A percentile compares a stretch with the other conserved stretches of the same genome.
phyloP scores from a whole-genome alignment of 2,888 invertebrate genomes.

The Hanleya hanleyi region DNA sequence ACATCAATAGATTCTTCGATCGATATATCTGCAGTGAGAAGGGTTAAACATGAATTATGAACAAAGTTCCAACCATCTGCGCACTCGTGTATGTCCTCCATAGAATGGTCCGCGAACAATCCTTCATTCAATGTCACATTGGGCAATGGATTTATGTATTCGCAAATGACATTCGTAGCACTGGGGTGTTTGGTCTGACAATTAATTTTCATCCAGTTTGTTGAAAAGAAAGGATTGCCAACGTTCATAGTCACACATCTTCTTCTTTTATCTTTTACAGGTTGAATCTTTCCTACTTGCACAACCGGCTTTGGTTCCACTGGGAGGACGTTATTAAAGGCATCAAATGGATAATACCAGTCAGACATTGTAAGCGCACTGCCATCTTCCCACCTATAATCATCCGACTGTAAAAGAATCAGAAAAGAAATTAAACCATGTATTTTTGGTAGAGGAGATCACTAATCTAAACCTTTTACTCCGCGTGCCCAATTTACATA shows the following conservation, averaged over 20 bases:
- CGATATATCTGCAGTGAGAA: neutral
- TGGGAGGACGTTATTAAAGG: neutral
- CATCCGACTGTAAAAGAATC: neutral
- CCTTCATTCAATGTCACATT: too few species aligned
- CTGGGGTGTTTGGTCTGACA: neutral
- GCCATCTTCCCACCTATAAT: conserved; percentile 5
- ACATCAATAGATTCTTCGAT: neutral
- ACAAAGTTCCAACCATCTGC: neutral
- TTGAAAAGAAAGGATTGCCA: neutral
- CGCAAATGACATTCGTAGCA: neutral
- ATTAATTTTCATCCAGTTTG: neutral
- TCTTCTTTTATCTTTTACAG: neutral
- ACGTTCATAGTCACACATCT: neutral
- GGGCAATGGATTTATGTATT: neutral
- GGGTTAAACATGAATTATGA: neutral
- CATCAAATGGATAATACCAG: neutral
- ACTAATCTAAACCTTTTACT: too few species aligned
- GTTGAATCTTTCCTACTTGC: neutral
- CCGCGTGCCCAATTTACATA: too few species aligned
- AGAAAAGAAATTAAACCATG: too few species aligned
- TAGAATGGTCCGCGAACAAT: too few species aligned
- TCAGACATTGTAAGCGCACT: neutral
- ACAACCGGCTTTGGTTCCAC: neutral
- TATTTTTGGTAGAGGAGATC: too few species aligned
- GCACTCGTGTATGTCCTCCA: too few species aligned